Percentiles rank a stretch among this genome's conserved stretches.
phyloP scores from a whole-genome alignment of 92 coral and sea anemone genomes.

The Actinernus sp. region DNA sequence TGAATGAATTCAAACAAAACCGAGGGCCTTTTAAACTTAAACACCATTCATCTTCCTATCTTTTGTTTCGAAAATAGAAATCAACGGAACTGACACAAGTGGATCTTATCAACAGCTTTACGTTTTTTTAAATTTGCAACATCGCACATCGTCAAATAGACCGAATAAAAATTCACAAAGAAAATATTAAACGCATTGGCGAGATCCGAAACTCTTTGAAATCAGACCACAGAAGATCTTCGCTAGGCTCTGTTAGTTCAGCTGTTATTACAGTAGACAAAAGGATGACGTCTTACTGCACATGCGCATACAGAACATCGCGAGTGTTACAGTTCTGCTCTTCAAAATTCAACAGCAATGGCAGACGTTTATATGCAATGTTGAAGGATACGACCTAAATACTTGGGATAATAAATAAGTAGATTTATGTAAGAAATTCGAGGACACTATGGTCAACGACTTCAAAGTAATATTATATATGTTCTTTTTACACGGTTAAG shows the following conservation, averaged over 20 bases:
- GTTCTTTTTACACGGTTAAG: no score
- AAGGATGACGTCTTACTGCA: conserved; percentile 1
- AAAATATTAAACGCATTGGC: no score
- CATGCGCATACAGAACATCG: no score
- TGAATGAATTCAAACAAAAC: neutral
- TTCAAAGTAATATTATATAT: no score
- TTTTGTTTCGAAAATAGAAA: neutral
- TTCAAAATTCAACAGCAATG: no score
- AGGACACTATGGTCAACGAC: no score
- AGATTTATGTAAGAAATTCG: neutral
- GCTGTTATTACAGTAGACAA: conserved; percentile 34
- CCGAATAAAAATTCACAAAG: no score
- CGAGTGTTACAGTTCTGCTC: no score
- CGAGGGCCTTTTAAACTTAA: neutral
- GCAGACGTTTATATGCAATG: neutral
- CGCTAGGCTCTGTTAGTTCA: conserved; percentile 24
- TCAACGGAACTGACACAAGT: neutral
- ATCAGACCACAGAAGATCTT: neutral
- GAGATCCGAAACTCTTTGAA: no score
- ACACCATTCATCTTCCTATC: neutral
- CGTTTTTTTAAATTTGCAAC: no score
- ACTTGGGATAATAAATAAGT: neutral
- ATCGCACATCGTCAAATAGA: no score
- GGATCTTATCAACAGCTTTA: no score
- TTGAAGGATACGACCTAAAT: neutral